A percentile compares a stretch with the other conserved stretches of the same genome.
These are phyloP conservation scores for Pristionchus japonicus DNA, from an alignment of 2,888 invertebrate genomes.

Conservation along the genomic window DNA sequence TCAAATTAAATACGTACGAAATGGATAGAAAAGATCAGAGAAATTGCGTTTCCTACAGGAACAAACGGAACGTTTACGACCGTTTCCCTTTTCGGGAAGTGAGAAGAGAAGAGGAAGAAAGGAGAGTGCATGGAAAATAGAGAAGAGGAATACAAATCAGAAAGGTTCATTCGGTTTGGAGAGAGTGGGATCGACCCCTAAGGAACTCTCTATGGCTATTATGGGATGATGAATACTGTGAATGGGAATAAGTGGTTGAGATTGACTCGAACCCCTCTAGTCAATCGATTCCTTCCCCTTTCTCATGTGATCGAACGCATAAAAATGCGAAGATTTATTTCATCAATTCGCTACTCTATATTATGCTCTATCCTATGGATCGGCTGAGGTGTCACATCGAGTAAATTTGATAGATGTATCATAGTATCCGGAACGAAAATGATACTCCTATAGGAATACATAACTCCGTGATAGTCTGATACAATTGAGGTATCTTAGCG, in stretches of 20 bases:
- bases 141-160: neutral
- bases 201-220: neutral
- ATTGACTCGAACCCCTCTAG: neutral
- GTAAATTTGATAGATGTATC: neutral
- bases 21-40: neutral
- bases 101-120: neutral
- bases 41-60: neutral
- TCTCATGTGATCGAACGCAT: neutral
- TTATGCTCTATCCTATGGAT: conserved; percentile 6
- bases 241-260: neutral
- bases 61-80: neutral
- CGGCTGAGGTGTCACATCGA: neutral
- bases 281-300: neutral
- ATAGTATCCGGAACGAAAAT: neutral
- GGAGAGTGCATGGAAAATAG: neutral
- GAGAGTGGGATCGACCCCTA: neutral
- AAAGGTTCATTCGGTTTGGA: neutral
- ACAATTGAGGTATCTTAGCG: neutral
- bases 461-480: neutral
- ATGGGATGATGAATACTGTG: neutral
- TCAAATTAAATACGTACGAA: neutral
- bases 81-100: neutral
- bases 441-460: neutral
- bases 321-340: conserved; percentile 9
- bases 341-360: neutral